These are phyloP conservation scores for Muscicapa striata DNA, from an alignment of 2,797 vertebrate genomes.

Conservation along the genomic window DNA sequence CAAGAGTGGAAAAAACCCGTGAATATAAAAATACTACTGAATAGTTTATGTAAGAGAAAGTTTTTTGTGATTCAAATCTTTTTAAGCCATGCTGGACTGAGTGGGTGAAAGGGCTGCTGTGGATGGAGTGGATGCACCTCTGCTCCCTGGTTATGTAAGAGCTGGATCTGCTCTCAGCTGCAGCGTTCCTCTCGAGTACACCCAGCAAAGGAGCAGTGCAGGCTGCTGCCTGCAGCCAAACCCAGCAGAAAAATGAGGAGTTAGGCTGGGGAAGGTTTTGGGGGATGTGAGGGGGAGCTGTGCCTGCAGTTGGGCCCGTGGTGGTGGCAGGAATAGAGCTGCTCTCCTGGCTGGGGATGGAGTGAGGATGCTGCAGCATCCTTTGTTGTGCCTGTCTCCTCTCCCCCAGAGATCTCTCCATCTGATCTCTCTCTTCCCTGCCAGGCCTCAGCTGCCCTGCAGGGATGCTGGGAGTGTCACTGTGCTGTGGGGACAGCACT, in stretches of 20 bases:
- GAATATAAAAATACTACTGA: neutral
- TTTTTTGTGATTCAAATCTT: neutral
- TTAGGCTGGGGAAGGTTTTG: neutral
- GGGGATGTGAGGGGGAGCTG: neutral
- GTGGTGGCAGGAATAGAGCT: neutral
- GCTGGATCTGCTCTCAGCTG: neutral
- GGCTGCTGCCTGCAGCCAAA: constrained; percentile 22
- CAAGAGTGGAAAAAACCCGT: neutral
- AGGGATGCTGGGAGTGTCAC: neutral
- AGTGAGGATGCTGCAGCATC: constrained; percentile 13
- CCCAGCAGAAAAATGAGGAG: neutral
- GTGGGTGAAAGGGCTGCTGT: neutral
- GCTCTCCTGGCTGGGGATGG: constrained; percentile 6
- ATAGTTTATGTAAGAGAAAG: neutral
- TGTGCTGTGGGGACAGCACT: neutral
- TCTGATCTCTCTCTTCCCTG: constrained; percentile 15
- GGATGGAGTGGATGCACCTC: neutral
- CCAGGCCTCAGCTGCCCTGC: neutral
- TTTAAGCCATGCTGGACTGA: neutral
- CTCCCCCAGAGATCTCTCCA: constrained; percentile 23
- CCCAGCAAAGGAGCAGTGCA: neutral
- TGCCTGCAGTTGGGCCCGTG: neutral
- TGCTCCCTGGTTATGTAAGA: neutral
- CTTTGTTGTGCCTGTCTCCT: constrained; percentile 1
- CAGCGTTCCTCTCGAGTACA: neutral